Evolutionary conservation across 2,113 vertebrate genomes (phyloP), one percentile per base, ranked within the genome.

Genomic region (Chloroceryle aenea): DNA sequence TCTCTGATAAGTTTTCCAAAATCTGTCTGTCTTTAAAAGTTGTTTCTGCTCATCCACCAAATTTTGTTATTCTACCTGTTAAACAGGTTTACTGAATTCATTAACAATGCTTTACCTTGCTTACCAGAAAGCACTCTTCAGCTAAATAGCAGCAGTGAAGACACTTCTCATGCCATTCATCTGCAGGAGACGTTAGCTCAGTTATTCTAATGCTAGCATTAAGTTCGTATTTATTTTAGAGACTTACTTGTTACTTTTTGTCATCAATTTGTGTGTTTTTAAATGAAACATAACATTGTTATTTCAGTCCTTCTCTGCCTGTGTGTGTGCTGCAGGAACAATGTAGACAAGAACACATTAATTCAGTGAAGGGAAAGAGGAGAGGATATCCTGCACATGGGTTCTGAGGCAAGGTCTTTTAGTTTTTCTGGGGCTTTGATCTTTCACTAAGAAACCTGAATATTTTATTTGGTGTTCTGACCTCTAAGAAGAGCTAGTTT

Each of bases 301-400:
- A 26, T 38, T 74, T 62, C 34, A 71, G 76, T 61, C 47, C 15
- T 32, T 4, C 38, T 76, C 29, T 61, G 69, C 17, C 36, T 21
- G 8, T 58, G 2, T 12, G 14, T 27, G 36, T 68, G 58, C 89
- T 89, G 50, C 56, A 69, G 72, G 56, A 67, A 6, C 36, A 53
- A 21, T 1, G 47, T 40, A 83, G 71, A 21, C 18, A 17, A 0
- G 2, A 80, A 1, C 48, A 14, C 1, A 0, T 32, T 66, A 78
- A 47, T 12, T 78, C 64, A n/a, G 66, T 61, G 64, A 38, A 50
- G 63, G 27, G 25, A 22, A 25, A 58, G 25, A 62, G 58, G n/a
- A 77, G 56, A 82, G 66, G 7, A 22, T 76, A 69, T 74, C 67
- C 66, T 89, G 77, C 91, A 53, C 3, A 0, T 26, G 72, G 79